Percentiles rank a stretch among this genome's conserved stretches.
phyloP scores from a whole-genome alignment of 2,113 vertebrate species.

The Dromas ardeola region DNA sequence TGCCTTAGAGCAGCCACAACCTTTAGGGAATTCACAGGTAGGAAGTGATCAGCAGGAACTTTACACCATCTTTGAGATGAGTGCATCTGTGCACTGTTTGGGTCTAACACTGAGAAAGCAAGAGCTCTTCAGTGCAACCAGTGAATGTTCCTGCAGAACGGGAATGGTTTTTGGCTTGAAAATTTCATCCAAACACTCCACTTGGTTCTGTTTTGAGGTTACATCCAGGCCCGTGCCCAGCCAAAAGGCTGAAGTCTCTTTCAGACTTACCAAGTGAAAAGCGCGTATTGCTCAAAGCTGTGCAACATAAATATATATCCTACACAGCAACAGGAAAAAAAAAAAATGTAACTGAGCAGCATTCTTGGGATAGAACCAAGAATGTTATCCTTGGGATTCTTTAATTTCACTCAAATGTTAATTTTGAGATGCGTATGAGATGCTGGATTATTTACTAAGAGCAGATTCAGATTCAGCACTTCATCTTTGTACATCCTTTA shows the following conservation, averaged over 20 bases:
- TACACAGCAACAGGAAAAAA: neutral
- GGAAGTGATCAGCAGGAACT: neutral
- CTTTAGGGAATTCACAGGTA: neutral
- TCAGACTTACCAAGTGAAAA: neutral
- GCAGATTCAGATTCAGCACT: neutral
- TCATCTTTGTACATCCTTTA: neutral
- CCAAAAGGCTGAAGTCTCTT: neutral
- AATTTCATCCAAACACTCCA: neutral
- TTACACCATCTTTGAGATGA: neutral
- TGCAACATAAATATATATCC: neutral
- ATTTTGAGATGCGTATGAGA: neutral
- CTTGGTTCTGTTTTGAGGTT: neutral
- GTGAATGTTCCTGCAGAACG: neutral
- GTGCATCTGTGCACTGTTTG: rapidly evolving
- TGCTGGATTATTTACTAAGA: neutral
- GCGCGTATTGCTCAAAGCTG: neutral
- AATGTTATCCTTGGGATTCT: neutral
- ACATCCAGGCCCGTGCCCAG: neutral
- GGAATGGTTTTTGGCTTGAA: neutral
- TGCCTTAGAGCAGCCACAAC: neutral
- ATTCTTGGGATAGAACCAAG: neutral
- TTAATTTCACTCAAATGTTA: neutral
- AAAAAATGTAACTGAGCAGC: neutral
- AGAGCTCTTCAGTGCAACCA: neutral
- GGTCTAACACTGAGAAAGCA: too few species aligned